These are phyloP conservation scores for Drymonia ruficornis DNA, from an alignment of 2,888 invertebrate genomes.

Conservation along the genomic window DNA sequence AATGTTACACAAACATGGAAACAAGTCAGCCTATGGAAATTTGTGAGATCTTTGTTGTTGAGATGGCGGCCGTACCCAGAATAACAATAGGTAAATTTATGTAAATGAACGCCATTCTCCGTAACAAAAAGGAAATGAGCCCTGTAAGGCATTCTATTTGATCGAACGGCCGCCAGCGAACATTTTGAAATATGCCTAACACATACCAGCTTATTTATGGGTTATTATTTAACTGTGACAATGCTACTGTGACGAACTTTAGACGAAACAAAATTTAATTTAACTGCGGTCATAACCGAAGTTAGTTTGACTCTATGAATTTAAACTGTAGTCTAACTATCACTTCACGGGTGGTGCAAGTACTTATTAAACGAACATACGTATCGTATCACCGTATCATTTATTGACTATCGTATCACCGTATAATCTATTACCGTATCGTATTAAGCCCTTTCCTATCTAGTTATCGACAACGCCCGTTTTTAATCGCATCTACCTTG, in stretches of 20 bases:
- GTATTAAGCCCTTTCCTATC: too few relatives aligned
- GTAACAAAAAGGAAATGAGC: constrained; percentile 81
- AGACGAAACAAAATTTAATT: neutral
- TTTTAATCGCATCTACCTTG: too few relatives aligned
- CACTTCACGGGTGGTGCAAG: too few relatives aligned
- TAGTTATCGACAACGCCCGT: too few relatives aligned
- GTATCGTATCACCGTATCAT: too few relatives aligned
- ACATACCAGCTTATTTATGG: constrained; percentile 31
- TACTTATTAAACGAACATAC: too few relatives aligned
- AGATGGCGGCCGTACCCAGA: constrained; percentile 64
- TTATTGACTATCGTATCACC: too few relatives aligned
- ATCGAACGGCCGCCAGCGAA: constrained; percentile 59
- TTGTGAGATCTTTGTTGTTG: constrained; percentile 60
- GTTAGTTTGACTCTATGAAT: too few relatives aligned
- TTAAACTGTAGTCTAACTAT: too few relatives aligned
- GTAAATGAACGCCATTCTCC: constrained; percentile 75
- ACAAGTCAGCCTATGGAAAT: constrained; percentile 36
- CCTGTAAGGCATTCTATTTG: constrained; percentile 66
- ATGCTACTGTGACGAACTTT: neutral
- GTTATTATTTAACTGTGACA: neutral
- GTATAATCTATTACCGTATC: too few relatives aligned
- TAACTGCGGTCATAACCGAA: too few relatives aligned
- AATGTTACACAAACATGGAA: constrained; percentile 5
- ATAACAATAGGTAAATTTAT: constrained; percentile 84
- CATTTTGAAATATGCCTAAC: constrained; percentile 60